Conservation (phyloP, 1,140 invertebrate genomes). For the Panagrolaimus sp. region DNA sequence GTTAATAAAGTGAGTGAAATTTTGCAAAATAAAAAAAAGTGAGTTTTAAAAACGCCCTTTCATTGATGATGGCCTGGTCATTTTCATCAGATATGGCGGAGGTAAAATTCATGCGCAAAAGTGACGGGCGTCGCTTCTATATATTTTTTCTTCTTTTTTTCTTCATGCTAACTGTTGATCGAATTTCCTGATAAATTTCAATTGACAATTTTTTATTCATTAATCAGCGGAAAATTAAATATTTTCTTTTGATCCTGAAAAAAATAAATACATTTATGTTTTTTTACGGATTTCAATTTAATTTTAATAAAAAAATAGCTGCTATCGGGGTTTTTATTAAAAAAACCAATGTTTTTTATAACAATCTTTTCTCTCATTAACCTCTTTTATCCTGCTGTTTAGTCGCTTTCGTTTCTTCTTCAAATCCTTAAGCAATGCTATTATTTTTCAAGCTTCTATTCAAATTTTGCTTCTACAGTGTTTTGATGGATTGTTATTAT, state of each 20-base stretch:
- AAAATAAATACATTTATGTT: too few species aligned
- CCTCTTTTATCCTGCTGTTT: background rate
- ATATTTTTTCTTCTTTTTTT: too few species aligned
- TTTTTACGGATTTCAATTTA: too few species aligned
- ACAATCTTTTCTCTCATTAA: background rate
- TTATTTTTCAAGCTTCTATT: background rate
- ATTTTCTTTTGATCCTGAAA: too few species aligned
- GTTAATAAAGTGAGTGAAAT: background rate
- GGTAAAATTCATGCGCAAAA: background rate
- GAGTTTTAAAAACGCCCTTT: background rate
- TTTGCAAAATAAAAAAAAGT: conserved; percentile 10
- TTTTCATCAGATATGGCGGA: conserved; percentile 12
- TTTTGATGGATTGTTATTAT: background rate
- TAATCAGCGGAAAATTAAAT: too few species aligned
- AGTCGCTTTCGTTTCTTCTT: too few species aligned
- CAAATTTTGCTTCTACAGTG: background rate
- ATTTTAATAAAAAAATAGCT: too few species aligned
- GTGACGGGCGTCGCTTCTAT: background rate
- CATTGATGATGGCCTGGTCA: background rate
- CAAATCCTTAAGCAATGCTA: too few species aligned
- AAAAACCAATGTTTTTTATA: background rate
- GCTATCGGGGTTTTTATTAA: too few species aligned
- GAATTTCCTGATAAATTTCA: too few species aligned
- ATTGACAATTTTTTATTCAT: too few species aligned
- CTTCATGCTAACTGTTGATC: background rate